Percentiles rank a stretch among this genome's conserved stretches.
phyloP scores from a whole-genome alignment of 2,113 vertebrate genomes.

The Ochotona princeps region DNA sequence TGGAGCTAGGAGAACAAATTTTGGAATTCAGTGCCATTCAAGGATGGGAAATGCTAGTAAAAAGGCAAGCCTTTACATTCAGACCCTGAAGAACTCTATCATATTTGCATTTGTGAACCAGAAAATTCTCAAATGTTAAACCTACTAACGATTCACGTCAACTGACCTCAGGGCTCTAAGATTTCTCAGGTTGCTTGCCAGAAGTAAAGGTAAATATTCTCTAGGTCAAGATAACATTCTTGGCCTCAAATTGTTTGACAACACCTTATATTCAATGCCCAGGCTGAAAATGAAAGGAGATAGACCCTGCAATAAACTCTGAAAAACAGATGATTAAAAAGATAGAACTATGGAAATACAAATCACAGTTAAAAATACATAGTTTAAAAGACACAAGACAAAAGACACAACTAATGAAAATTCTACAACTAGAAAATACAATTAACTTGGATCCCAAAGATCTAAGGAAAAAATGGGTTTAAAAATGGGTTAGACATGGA shows the following conservation, averaged over 20 bases:
- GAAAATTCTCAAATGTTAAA: neutral
- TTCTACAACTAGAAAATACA: neutral
- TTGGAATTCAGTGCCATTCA: neutral
- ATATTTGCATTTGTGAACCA: neutral
- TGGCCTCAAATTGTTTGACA: neutral
- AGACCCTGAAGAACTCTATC: neutral
- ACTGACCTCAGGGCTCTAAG: neutral
- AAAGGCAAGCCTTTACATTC: neutral
- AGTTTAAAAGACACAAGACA: neutral
- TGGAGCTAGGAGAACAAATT: neutral
- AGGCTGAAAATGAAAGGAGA: neutral
- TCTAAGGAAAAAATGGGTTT: neutral
- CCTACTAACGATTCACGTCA: neutral
- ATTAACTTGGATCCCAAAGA: neutral
- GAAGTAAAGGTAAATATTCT: neutral
- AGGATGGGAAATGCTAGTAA: neutral
- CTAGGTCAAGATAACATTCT: neutral
- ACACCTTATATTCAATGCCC: neutral
- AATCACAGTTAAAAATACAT: neutral
- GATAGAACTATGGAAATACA: neutral
- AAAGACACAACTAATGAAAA: neutral
- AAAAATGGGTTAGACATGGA: neutral
- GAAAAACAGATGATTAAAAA: slow-evolving; percentile 5
- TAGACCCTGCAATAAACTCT: neutral
- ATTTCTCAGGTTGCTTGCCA: neutral